Evolutionary conservation across 2,888 invertebrate genomes (phyloP).

Genomic region (Abrostola tripartita): DNA sequence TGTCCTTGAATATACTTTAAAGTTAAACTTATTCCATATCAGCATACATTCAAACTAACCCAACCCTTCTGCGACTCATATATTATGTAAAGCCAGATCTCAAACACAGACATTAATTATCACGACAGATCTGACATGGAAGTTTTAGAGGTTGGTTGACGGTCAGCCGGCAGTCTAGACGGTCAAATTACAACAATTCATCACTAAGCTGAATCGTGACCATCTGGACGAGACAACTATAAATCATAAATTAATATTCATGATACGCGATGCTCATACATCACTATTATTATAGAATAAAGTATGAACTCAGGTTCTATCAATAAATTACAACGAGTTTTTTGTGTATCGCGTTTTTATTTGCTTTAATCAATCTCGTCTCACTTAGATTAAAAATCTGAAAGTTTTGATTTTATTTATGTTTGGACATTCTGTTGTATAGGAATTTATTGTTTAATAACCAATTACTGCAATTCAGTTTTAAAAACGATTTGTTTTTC

Average conservation of each 20-base stretch:
- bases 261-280: conserved; percentile 55
- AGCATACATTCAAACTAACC: conserved; percentile 14
- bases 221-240: conserved; percentile 73
- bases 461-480: too few species aligned
- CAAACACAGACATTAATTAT: conserved; percentile 39
- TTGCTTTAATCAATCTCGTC: neutral
- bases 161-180: conserved; percentile 57
- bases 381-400: too few species aligned
- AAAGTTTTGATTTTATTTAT: too few species aligned
- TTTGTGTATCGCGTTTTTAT: conserved; percentile 10
- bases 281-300: conserved; percentile 54
- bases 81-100: conserved; percentile 15
- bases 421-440: too few species aligned
- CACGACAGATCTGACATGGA: conserved; percentile 45
- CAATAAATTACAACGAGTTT: conserved; percentile 30
- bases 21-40: conserved; percentile 18
- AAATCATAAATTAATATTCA: conserved; percentile 75
- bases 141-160: conserved; percentile 58
- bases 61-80: neutral
- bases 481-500: too few species aligned
- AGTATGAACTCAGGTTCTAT: conserved; percentile 39
- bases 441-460: too few species aligned
- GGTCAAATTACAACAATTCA: conserved; percentile 73
- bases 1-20: conserved; percentile 20
- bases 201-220: conserved; percentile 63